These are phyloP conservation scores for Columba janthina DNA, from an alignment of 2,113 vertebrate genomes.

Conservation along the genomic window DNA sequence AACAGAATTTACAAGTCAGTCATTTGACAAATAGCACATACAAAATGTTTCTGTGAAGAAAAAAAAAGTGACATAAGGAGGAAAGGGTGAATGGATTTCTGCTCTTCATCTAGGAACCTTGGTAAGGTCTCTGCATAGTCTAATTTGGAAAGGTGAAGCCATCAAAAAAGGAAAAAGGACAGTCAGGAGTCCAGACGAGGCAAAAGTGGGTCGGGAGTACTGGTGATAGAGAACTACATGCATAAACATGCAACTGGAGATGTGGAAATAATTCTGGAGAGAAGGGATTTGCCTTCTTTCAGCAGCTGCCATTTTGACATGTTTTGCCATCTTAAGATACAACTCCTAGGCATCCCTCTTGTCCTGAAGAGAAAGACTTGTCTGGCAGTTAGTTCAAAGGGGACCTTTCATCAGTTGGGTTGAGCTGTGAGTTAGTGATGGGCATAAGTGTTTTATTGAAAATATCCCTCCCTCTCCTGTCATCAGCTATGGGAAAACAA, in stretches of 20 bases:
- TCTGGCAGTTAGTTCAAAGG: conserved; percentile 30
- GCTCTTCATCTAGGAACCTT: not conserved
- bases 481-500: conserved; percentile 38
- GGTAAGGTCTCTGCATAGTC: not conserved
- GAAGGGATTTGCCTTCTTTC: conserved; percentile 3
- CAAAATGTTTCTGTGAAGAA: not conserved
- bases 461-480: conserved; percentile 25
- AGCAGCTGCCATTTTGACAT: conserved; percentile 5
- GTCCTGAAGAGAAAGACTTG: not conserved
- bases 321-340: not conserved
- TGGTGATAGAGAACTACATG: not conserved
- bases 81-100: not conserved
- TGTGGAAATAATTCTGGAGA: not conserved
- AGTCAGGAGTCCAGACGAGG: not conserved
- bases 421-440: conserved; percentile 48
- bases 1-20: not conserved
- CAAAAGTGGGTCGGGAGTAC: not conserved
- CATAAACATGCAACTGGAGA: not conserved
- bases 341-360: not conserved
- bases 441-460: conserved; percentile 2
- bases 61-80: not conserved
- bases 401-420: conserved; percentile 26
- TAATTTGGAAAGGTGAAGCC: not conserved
- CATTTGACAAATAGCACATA: not conserved
- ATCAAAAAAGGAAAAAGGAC: not conserved